Evolutionary conservation across 1,140 invertebrate species (phyloP).

Genomic region (Wasmannia auropunctata): DNA sequence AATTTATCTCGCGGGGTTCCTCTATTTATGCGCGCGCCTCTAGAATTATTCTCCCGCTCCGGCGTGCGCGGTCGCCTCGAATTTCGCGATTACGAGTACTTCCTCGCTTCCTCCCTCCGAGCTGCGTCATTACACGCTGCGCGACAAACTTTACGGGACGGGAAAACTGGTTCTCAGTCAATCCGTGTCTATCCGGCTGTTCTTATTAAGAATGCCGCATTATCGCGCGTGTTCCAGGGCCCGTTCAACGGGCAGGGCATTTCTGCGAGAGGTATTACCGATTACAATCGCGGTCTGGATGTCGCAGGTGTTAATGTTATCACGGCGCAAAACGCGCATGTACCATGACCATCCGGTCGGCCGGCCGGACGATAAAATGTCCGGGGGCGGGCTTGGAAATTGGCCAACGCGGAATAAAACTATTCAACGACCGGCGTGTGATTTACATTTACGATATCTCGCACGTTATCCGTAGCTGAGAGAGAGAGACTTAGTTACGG

Average conservation of each 20-base stretch:
- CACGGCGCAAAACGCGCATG: slow-evolving; percentile 17
- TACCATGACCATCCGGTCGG: neutral
- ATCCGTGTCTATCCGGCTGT: slow-evolving; percentile 10
- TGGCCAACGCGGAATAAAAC: slow-evolving; percentile 50
- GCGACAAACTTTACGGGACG: neutral
- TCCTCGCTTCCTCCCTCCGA: neutral
- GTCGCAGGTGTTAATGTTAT: slow-evolving; percentile 55
- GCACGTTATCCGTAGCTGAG: slow-evolving; percentile 40
- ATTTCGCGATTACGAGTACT: slow-evolving; percentile 24
- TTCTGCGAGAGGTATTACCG: slow-evolving; percentile 18
- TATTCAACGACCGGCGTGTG: slow-evolving; percentile 27
- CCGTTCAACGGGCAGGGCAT: slow-evolving; percentile 4
- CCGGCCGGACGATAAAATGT: slow-evolving; percentile 20
- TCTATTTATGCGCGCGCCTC: slow-evolving; percentile 33
- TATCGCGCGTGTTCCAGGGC: neutral
- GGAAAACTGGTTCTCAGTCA: slow-evolving; percentile 29
- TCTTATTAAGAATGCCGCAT: slow-evolving; percentile 20
- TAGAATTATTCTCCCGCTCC: slow-evolving; percentile 30
- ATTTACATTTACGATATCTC: slow-evolving; percentile 53
- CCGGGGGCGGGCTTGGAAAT: slow-evolving; percentile 24
- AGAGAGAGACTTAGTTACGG: slow-evolving; percentile 53
- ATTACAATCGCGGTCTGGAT: slow-evolving; percentile 29
- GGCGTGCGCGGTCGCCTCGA: neutral
- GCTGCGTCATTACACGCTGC: neutral
- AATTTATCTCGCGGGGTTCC: slow-evolving; percentile 37